Conservation (phyloP, 2,888 invertebrate species). For the Aelia acuminata region DNA sequence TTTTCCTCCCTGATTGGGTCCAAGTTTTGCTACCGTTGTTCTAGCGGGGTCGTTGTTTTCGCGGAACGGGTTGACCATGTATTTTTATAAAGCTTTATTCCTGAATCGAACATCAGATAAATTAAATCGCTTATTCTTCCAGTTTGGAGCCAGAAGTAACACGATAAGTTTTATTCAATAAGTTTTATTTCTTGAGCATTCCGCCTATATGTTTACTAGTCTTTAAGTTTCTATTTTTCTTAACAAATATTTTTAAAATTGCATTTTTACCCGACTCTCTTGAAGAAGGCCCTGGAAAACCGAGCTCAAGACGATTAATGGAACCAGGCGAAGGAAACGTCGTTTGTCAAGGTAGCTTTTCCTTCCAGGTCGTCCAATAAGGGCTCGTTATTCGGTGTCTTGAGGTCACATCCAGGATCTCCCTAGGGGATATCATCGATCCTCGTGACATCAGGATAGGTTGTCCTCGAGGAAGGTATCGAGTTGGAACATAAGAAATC, state of each 20-base stretch:
- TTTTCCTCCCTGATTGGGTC: not conserved
- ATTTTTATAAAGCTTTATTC: no score
- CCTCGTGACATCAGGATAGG: not conserved
- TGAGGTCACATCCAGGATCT: conserved; percentile 24
- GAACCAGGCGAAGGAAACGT: conserved; percentile 1
- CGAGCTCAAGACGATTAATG: conserved; percentile 15
- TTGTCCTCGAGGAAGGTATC: not conserved
- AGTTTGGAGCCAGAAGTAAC: no score
- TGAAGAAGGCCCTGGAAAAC: not conserved
- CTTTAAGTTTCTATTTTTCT: not conserved
- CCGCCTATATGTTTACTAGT: no score
- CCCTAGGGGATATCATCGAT: not conserved
- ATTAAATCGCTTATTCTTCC: no score
- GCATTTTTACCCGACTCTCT: not conserved
- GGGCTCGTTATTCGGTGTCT: conserved; percentile 30
- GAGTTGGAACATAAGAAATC: no score
- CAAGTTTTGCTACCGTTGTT: not conserved
- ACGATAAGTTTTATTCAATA: no score
- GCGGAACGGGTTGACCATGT: no score
- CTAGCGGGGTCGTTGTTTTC: not conserved
- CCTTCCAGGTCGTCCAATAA: conserved; percentile 34
- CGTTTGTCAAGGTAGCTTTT: conserved; percentile 37
- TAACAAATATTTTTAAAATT: not conserved
- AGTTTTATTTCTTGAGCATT: no score
- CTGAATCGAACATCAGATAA: no score